phyloP scores from a whole-genome alignment of 2,888 invertebrate species.

The Orthosia cruda region DNA sequence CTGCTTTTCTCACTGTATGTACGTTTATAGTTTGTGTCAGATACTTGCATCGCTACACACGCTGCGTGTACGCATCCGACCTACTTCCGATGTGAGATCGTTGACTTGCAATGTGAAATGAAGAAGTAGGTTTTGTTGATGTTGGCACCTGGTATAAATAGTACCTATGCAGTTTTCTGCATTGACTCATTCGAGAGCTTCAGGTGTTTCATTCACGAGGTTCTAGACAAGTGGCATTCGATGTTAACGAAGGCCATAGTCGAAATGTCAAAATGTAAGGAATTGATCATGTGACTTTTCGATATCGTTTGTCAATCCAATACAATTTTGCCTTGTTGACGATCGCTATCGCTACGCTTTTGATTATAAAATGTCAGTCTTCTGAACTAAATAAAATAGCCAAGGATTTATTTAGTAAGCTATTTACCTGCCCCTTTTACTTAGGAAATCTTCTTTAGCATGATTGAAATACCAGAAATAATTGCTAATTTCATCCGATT shows the following conservation, averaged over 20 bases:
- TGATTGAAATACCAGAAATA: background rate
- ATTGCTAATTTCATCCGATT: background rate
- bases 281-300: no score
- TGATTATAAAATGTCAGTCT: no score
- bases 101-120: constrained; percentile 68
- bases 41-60: constrained; percentile 44
- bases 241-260: no score
- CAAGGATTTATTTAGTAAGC: background rate
- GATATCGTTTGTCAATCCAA: no score
- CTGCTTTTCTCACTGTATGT: constrained; percentile 14
- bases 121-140: constrained; percentile 70
- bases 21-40: constrained; percentile 27
- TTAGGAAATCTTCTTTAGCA: background rate
- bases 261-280: no score
- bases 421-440: background rate
- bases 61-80: constrained; percentile 56
- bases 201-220: constrained; percentile 36
- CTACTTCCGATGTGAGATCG: constrained; percentile 65
- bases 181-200: constrained; percentile 29
- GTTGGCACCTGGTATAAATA: constrained; percentile 63
- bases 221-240: no score
- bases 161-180: constrained; percentile 57
- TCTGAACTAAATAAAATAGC: background rate
- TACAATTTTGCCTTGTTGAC: no score
- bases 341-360: no score